These are phyloP conservation scores for Oreochromis tanganicae DNA, from an alignment of 2,113 vertebrate genomes.

Conservation along the genomic window DNA sequence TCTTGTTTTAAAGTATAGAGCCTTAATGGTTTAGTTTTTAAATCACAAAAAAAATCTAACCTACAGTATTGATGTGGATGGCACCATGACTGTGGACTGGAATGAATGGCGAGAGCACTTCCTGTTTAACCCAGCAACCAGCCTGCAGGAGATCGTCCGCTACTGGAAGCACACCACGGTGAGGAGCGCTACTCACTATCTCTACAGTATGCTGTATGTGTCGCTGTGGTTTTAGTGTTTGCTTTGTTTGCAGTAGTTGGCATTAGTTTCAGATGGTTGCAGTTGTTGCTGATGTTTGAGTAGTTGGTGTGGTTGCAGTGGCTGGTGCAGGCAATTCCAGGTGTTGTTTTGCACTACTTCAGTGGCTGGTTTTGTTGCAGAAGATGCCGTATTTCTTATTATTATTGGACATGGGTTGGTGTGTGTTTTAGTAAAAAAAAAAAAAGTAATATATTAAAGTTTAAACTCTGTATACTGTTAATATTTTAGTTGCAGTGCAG, in stretches of 20 bases:
- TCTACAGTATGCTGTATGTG: neutral
- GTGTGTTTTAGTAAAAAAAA: neutral
- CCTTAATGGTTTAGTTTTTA: neutral
- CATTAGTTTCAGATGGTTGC: neutral
- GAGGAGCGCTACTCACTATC: neutral
- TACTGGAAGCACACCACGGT: slow-evolving; percentile 97
- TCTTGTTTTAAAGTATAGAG: neutral
- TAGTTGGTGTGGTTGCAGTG: neutral
- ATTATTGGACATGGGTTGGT: neutral
- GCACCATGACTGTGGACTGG: slow-evolving; percentile 96
- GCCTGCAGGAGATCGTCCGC: slow-evolving; percentile 88
- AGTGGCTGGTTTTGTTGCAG: neutral
- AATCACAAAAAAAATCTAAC: neutral
- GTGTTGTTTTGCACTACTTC: neutral
- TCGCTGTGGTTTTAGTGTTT: neutral
- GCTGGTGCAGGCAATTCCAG: neutral
- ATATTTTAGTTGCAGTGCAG: neutral
- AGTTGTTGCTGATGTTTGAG: neutral
- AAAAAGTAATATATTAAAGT: fast-evolving
- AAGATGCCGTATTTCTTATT: fast-evolving
- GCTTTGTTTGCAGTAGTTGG: neutral
- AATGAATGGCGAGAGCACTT: slow-evolving; percentile 95
- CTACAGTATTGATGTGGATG: slow-evolving; percentile 88
- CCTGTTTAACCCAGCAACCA: slow-evolving; percentile 88
- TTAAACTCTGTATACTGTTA: neutral